phyloP scores from a whole-genome alignment of 2,797 vertebrate species.

The Avahi laniger region DNA sequence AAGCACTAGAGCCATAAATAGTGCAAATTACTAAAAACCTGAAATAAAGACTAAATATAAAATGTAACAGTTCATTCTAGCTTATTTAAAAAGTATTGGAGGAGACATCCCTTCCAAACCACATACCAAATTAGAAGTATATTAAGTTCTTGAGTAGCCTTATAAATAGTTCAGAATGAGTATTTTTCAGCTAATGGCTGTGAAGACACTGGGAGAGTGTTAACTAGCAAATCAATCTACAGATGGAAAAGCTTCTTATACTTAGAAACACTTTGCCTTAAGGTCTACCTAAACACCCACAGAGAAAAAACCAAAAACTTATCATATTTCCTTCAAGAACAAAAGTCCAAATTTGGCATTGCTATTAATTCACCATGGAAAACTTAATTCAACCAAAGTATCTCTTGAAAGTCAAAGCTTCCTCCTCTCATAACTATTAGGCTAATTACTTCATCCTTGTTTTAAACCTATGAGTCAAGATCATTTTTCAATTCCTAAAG shows the following conservation, averaged over 20 bases:
- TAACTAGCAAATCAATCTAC: not conserved
- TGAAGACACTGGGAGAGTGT: not conserved
- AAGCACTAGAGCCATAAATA: not conserved
- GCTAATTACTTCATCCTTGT: not conserved
- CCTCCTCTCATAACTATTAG: not conserved
- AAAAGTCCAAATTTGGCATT: slow-evolving; percentile 2
- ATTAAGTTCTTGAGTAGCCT: not conserved
- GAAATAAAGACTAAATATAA: slow-evolving; percentile 40
- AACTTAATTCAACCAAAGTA: slow-evolving; percentile 44
- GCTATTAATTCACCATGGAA: not conserved
- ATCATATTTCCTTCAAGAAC: not conserved
- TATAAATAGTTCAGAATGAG: not conserved
- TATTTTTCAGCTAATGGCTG: not conserved
- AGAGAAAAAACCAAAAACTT: slow-evolving; percentile 11
- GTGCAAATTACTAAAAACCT: slow-evolving; percentile 23
- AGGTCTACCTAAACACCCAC: not conserved
- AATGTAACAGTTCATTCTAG: not conserved
- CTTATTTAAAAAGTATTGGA: not conserved
- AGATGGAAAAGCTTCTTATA: not conserved
- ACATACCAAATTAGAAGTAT: not conserved
- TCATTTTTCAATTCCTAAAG: slow-evolving; percentile 37
- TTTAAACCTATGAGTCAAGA: not conserved
- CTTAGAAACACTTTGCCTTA: not conserved
- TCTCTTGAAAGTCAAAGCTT: slow-evolving; percentile 34
- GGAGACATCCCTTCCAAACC: not conserved